These are phyloP conservation scores for Ranitomeya variabilis DNA, from an alignment of 2,113 vertebrate genomes.

Conservation along the genomic window DNA sequence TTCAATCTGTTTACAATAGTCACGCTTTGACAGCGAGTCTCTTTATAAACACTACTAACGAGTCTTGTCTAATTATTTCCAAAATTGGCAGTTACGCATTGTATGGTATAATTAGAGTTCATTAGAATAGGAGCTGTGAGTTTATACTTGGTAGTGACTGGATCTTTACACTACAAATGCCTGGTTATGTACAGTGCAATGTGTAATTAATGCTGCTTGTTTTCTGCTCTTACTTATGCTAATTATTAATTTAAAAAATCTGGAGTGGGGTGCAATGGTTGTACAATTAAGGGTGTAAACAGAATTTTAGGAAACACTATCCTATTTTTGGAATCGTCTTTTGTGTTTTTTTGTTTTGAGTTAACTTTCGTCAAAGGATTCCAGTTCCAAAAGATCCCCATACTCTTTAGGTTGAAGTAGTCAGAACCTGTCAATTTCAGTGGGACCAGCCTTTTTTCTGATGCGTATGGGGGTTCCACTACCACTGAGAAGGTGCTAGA, in stretches of 20 bases:
- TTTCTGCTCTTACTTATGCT: not conserved
- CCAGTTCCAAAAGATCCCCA: no score
- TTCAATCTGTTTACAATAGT: slow-evolving; percentile 43
- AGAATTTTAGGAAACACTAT: not conserved
- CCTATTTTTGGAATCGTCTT: not conserved
- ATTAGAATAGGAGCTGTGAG: slow-evolving; percentile 33
- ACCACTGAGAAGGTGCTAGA: no score
- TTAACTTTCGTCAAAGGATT: no score
- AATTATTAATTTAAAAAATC: not conserved
- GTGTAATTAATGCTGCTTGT: slow-evolving; percentile 19
- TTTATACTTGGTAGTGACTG: slow-evolving; percentile 19
- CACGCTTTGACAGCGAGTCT: slow-evolving; percentile 37
- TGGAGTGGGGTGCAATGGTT: not conserved
- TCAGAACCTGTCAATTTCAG: no score
- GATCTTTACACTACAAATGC: not conserved
- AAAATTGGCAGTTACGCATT: slow-evolving; percentile 45
- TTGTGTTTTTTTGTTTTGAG: not conserved
- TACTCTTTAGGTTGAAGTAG: no score
- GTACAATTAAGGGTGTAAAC: not conserved
- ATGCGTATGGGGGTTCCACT: no score
- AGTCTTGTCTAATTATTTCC: slow-evolving; percentile 52
- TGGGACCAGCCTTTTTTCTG: no score
- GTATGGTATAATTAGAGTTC: slow-evolving; percentile 46
- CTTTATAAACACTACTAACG: slow-evolving; percentile 40
- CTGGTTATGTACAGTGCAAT: slow-evolving; percentile 21